These are phyloP conservation scores for Endotricha flammealis DNA, from an alignment of 2,888 invertebrate genomes.

Conservation along the genomic window DNA sequence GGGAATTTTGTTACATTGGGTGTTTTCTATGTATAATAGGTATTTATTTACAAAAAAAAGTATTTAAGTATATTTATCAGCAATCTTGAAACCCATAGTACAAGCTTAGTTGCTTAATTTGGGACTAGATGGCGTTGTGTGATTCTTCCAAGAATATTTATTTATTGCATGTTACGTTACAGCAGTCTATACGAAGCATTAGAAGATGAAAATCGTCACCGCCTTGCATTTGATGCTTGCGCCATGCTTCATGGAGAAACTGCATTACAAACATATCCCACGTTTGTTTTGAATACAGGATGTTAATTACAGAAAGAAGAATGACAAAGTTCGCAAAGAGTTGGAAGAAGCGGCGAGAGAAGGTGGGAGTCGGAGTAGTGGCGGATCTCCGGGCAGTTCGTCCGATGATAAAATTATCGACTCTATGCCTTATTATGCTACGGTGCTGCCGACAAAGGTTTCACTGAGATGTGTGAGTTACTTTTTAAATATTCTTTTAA, in stretches of 20 bases:
- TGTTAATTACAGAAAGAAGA: slow-evolving; percentile 84
- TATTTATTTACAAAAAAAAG: too few relatives aligned
- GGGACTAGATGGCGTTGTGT: too few relatives aligned
- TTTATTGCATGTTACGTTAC: too few relatives aligned
- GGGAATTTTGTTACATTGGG: too few relatives aligned
- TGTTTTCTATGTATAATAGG: too few relatives aligned
- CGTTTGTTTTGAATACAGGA: slow-evolving; percentile 1
- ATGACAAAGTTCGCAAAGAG: slow-evolving; percentile 92
- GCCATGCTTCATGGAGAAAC: not conserved
- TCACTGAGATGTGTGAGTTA: slow-evolving; percentile 85
- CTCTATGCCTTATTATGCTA: slow-evolving; percentile 62
- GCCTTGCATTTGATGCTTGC: not conserved
- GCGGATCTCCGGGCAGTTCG: slow-evolving; percentile 54
- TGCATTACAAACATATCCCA: not conserved
- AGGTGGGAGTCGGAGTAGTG: slow-evolving; percentile 73
- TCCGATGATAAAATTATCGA: slow-evolving; percentile 60
- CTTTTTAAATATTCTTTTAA: slow-evolving; percentile 3
- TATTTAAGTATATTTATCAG: too few relatives aligned
- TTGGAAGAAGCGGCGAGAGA: slow-evolving; percentile 93
- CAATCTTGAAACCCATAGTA: too few relatives aligned
- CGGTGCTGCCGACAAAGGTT: slow-evolving; percentile 82
- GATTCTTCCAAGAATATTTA: too few relatives aligned
- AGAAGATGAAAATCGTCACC: not conserved
- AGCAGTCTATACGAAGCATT: too few relatives aligned
- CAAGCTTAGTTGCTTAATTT: too few relatives aligned